Conservation (phyloP, 2,797 vertebrate genomes). For the Sebastes trivittatus region DNA sequence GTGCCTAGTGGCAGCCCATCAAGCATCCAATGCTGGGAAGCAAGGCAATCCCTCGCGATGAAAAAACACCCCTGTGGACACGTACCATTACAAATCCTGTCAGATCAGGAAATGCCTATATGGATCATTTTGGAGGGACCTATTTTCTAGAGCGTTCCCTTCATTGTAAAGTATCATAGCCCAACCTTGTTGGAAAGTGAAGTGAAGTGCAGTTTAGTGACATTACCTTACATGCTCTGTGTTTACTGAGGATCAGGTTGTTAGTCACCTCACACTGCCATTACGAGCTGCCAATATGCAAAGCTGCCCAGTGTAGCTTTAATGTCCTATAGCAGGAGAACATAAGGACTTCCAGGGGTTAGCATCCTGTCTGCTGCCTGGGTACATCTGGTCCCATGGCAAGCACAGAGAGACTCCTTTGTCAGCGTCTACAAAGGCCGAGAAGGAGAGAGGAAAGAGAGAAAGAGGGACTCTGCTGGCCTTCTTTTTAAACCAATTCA, state of each 20-base stretch:
- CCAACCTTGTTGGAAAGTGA: background rate
- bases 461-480: slow-evolving; percentile 66
- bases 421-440: slow-evolving; percentile 64
- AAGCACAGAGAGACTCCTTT: slow-evolving; percentile 70
- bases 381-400: slow-evolving; percentile 75
- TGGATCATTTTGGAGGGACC: no score
- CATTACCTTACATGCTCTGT: background rate
- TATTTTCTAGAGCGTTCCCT: background rate
- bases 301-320: slow-evolving; percentile 32
- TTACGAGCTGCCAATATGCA: slow-evolving; percentile 43
- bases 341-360: slow-evolving; percentile 50
- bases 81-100: no score
- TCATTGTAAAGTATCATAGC: background rate
- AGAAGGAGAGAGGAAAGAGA: slow-evolving; percentile 56
- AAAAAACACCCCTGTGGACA: no score
- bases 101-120: no score
- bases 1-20: no score
- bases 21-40: no score
- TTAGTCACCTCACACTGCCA: slow-evolving; percentile 4
- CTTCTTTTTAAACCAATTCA: slow-evolving; percentile 68
- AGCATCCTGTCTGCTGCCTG: slow-evolving; percentile 61
- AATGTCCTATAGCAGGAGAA: slow-evolving; percentile 42
- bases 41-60: no score
- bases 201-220: background rate
- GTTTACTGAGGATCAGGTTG: background rate